Conservation (phyloP, 2,113 vertebrate genomes). For the Ammodytes marinus region DNA sequence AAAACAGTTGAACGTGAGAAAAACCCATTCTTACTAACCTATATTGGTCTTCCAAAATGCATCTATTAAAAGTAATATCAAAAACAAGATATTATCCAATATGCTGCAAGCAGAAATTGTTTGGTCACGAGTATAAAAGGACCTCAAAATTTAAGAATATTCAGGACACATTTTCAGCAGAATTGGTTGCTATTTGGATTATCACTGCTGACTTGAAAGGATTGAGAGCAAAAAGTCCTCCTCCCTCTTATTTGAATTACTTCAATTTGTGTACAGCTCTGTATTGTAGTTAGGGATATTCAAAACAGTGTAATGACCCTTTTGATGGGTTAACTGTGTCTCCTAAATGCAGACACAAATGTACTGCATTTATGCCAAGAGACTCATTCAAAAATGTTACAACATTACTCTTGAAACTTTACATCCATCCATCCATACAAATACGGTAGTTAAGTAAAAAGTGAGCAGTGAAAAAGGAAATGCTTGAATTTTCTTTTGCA, state of each 20-base stretch:
- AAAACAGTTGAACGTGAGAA: not conserved
- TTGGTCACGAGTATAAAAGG: constrained; percentile 23
- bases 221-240: not conserved
- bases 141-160: constrained; percentile 34
- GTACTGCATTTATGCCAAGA: not conserved
- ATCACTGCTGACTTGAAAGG: not conserved
- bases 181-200: not conserved
- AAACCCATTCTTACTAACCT: not conserved
- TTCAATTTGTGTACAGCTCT: not conserved
- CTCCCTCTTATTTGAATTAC: not conserved
- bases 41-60: too few relatives aligned
- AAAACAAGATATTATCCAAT: not conserved
- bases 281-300: not conserved
- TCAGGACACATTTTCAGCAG: constrained; percentile 10
- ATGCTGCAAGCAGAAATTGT: not conserved
- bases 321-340: not conserved
- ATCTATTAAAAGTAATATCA: not conserved
- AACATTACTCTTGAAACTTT: not conserved
- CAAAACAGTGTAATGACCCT: not conserved
- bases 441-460: not conserved
- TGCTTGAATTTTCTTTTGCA: not conserved
- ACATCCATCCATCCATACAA: not conserved
- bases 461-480: not conserved
- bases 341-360: not conserved
- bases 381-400: not conserved